Percentiles rank a stretch among this genome's conserved stretches.
Conservation (phyloP, 2,113 vertebrate species). For the Oenanthe oenanthe region DNA sequence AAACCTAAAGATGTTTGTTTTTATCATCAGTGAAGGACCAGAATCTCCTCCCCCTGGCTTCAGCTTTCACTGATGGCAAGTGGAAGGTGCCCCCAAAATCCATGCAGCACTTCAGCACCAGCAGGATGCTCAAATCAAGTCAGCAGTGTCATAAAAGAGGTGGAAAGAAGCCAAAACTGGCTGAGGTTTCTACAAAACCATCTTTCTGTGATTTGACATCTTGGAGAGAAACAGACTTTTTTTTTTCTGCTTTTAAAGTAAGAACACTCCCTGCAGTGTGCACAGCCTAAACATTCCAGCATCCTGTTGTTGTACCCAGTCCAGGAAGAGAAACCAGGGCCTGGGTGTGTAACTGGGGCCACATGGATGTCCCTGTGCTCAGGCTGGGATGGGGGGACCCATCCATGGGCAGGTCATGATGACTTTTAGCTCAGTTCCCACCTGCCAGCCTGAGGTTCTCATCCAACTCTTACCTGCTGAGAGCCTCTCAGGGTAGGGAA, state of each 20-base stretch:
- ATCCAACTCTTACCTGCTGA: neutral
- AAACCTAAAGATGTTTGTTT: neutral
- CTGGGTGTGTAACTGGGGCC: constrained; percentile 21
- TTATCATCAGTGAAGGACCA: neutral
- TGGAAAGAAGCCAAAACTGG: neutral
- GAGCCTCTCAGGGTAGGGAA: neutral
- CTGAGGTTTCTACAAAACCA: neutral
- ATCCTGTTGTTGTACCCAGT: constrained; percentile 10
- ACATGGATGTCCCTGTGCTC: neutral
- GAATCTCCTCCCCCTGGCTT: neutral
- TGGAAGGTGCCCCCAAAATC: neutral
- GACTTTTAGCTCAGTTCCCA: neutral
- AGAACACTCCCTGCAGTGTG: constrained; percentile 2
- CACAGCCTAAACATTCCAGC: neutral
- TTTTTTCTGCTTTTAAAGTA: constrained; percentile 14
- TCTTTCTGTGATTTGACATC: constrained; percentile 1
- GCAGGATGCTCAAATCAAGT: neutral
- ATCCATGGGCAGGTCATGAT: neutral
- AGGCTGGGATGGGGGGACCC: accelerated
- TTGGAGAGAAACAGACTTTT: neutral
- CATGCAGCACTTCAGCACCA: neutral
- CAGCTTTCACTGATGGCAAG: neutral
- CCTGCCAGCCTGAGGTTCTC: neutral
- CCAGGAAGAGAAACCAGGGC: constrained; percentile 12
- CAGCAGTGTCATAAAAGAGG: neutral